Percentiles rank a stretch among this genome's conserved stretches.
These are phyloP conservation scores for Sphecodes monilicornis DNA, from an alignment of 2,888 invertebrate genomes.

Conservation along the genomic window DNA sequence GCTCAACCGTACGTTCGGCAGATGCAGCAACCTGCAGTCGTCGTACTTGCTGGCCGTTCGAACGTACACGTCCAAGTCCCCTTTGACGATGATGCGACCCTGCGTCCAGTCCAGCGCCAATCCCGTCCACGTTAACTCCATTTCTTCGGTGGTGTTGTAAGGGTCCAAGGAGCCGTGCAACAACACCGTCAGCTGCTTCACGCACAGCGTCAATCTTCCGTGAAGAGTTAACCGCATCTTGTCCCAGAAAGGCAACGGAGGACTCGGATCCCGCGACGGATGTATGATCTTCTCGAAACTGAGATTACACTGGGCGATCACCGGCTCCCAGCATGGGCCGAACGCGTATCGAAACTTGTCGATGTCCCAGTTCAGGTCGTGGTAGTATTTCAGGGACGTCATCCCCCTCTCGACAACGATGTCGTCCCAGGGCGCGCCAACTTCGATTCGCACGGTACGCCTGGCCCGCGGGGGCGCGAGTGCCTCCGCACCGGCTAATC, in stretches of 20 bases:
- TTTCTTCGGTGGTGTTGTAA: constrained; percentile 99
- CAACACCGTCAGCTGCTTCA: constrained; percentile 94
- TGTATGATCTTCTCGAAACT: constrained; percentile 95
- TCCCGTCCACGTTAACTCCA: constrained; percentile 98
- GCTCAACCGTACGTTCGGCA: constrained; percentile 94
- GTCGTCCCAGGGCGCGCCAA: constrained; percentile 94
- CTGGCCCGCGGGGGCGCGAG: constrained; percentile 91
- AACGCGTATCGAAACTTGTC: constrained; percentile 96
- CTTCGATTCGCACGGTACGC: constrained; percentile 91
- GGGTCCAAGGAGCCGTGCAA: constrained; percentile 98
- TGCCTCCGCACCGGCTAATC: constrained; percentile 95
- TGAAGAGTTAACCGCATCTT: constrained; percentile 96
- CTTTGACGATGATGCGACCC: constrained; percentile 95
- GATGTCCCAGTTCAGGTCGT: constrained; percentile 98
- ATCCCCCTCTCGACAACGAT: constrained; percentile 95
- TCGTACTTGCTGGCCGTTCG: constrained; percentile 99
- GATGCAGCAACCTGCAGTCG: constrained; percentile 96
- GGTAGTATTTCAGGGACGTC: constrained; percentile 98
- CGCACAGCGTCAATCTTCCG: constrained; percentile 95
- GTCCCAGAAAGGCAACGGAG: constrained; percentile 98
- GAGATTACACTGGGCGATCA: constrained; percentile 94
- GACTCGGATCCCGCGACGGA: constrained; percentile 96
- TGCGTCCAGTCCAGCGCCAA: constrained; percentile 98
- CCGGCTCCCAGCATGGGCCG: constrained; percentile 99
- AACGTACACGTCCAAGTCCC: constrained; percentile 97